Evolutionary conservation across 2,113 vertebrate genomes (phyloP).

Genomic region (Pimephales promelas): DNA sequence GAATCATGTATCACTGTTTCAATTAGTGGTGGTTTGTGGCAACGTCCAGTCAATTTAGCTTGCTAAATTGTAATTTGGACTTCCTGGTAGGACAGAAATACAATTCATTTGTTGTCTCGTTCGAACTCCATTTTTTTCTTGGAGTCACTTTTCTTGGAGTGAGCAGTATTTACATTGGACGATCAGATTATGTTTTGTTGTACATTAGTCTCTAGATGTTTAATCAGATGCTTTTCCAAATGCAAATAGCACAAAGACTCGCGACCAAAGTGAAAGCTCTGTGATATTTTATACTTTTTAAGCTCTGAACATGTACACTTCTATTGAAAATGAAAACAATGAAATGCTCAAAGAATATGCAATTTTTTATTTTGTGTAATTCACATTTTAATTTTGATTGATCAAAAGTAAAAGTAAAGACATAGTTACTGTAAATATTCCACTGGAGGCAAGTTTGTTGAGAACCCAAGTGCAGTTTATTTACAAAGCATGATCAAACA

Average conservation of each 20-base stretch:
- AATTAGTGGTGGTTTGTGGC: conserved; percentile 1
- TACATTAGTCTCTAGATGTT: background rate
- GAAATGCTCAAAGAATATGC: too few species aligned
- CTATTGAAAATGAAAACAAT: background rate
- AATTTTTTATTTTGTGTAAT: background rate
- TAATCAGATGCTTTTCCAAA: background rate
- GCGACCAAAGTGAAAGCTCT: background rate
- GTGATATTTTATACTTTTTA: background rate
- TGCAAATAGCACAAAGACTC: background rate
- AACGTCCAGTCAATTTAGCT: background rate
- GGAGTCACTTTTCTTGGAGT: background rate
- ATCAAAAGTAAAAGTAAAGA: too few species aligned
- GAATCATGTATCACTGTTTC: background rate
- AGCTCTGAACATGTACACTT: background rate
- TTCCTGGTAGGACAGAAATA: background rate
- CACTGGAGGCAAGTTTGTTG: too few species aligned
- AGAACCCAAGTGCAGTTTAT: too few species aligned
- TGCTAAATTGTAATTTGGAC: too few species aligned
- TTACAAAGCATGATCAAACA: too few species aligned
- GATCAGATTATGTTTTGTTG: background rate
- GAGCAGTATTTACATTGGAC: background rate
- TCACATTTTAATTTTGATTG: too few species aligned
- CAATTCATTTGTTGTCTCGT: background rate
- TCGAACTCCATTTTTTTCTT: background rate
- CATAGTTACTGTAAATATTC: too few species aligned